These are phyloP conservation scores for Synergus umbraculus DNA, from an alignment of 2,888 invertebrate genomes.

Conservation along the genomic window DNA sequence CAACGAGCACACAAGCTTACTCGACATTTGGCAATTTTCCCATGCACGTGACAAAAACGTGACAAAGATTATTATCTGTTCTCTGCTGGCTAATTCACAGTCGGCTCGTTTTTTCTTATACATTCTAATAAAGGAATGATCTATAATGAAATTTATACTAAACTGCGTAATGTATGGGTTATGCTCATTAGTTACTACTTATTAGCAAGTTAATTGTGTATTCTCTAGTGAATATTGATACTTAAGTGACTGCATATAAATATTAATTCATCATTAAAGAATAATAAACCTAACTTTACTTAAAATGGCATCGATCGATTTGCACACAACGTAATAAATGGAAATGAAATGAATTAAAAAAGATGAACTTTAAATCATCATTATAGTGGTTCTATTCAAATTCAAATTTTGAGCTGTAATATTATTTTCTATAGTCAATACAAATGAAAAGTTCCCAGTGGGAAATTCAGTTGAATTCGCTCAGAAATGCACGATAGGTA, in stretches of 20 bases:
- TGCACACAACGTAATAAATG: background rate
- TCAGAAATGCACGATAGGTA: conserved; percentile 35
- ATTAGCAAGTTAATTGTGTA: too few species aligned
- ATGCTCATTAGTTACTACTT: background rate
- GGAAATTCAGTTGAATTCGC: conserved; percentile 33
- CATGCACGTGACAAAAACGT: conserved; percentile 40
- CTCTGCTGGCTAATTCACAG: conserved; percentile 15
- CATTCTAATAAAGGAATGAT: background rate
- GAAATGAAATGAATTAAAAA: background rate
- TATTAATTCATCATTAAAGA: background rate
- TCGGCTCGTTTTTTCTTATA: background rate
- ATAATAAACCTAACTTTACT: background rate
- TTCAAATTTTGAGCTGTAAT: conserved; percentile 23
- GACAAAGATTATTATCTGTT: conserved; percentile 29
- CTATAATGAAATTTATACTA: background rate
- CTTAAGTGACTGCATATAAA: background rate
- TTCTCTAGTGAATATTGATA: too few species aligned
- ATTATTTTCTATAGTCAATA: conserved; percentile 26
- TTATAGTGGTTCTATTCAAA: conserved; percentile 15
- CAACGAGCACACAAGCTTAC: conserved; percentile 2
- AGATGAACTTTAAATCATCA: conserved; percentile 1
- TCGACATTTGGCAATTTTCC: conserved; percentile 28
- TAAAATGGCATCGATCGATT: background rate
- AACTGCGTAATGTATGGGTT: background rate
- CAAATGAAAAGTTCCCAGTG: conserved; percentile 33